Conservation (phyloP, 2,113 vertebrate species). For the Ceuthmochares aereus region DNA sequence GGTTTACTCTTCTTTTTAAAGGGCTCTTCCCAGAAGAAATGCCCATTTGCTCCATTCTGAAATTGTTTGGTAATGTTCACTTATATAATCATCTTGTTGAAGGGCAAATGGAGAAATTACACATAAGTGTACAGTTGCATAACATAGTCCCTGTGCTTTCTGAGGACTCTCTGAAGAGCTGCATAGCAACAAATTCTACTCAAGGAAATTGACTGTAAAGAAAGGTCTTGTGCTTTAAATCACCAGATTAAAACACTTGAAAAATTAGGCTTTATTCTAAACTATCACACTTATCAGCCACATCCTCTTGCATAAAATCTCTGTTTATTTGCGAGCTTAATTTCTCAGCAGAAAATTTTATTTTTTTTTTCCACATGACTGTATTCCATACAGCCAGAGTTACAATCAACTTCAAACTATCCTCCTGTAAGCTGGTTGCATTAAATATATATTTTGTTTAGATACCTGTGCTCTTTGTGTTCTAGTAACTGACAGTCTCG, state of each 20-base stretch:
- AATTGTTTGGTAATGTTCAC: background rate
- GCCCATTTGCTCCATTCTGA: background rate
- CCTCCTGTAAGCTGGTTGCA: background rate
- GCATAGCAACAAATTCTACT: background rate
- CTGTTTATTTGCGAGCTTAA: background rate
- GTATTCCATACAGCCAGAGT: background rate
- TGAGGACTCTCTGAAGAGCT: background rate
- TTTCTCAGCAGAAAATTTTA: background rate
- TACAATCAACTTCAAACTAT: background rate
- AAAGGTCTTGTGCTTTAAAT: background rate
- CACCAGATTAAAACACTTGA: background rate
- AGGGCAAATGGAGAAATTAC: conserved; percentile 31
- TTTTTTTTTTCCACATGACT: background rate
- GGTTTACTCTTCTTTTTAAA: background rate
- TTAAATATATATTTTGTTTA: background rate
- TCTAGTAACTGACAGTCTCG: conserved; percentile 95
- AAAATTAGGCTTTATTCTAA: background rate
- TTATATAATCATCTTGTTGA: conserved; percentile 34
- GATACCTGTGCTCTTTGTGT: conserved; percentile 98
- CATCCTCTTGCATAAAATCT: background rate
- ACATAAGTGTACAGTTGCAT: background rate
- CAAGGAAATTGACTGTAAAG: background rate
- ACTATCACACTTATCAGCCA: background rate
- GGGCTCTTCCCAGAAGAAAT: background rate
- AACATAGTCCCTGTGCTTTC: conserved; percentile 7